These are phyloP conservation scores for Agelaius tricolor DNA, from an alignment of 2,113 vertebrate genomes.

Conservation along the genomic window DNA sequence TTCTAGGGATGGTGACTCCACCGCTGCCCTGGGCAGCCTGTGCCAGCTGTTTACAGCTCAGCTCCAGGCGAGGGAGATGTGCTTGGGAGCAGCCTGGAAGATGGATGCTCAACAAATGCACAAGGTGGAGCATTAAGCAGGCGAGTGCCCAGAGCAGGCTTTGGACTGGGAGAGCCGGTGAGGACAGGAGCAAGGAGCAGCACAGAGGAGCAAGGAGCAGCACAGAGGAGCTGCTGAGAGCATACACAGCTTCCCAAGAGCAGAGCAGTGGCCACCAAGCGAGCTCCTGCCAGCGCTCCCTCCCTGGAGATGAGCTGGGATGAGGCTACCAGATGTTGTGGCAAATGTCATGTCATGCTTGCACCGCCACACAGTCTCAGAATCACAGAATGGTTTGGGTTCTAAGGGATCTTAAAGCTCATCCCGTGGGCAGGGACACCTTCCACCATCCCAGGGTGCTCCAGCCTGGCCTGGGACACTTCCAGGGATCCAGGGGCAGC, in stretches of 20 bases:
- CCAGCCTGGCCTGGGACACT: background rate
- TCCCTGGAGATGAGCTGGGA: background rate
- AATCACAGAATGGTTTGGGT: background rate
- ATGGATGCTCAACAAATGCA: background rate
- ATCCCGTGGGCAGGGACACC: background rate
- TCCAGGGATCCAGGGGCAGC: background rate
- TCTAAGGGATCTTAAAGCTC: background rate
- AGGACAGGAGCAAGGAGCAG: background rate
- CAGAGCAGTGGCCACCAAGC: background rate
- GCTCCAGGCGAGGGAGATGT: background rate
- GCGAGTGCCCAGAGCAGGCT: background rate
- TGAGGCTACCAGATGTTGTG: background rate
- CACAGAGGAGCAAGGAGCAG: background rate
- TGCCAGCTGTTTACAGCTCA: background rate
- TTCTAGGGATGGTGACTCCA: background rate
- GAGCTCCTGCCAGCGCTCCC: background rate
- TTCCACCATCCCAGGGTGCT: rapidly evolving
- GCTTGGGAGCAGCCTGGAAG: background rate
- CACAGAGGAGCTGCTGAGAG: background rate
- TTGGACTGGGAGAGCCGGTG: background rate
- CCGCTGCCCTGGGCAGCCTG: background rate
- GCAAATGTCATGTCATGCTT: background rate
- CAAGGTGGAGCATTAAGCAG: background rate
- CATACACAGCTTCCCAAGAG: background rate
- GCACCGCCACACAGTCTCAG: background rate